Evolutionary conservation across 2,797 vertebrate species (phyloP).

Genomic region (Malurus leucopterus): DNA sequence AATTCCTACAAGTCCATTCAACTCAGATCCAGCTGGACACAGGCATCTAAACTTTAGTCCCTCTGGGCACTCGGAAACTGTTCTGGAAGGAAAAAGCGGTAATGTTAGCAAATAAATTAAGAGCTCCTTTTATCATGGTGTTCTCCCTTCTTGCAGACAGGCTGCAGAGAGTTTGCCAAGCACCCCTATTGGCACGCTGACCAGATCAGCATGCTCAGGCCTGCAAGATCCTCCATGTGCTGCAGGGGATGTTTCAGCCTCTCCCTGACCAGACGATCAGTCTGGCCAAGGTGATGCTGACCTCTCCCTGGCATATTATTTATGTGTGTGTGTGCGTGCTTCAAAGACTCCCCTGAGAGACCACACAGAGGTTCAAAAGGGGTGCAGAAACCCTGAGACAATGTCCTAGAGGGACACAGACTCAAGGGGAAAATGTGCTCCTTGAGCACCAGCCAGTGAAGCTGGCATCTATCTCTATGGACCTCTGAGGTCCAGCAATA

Average conservation of each 20-base stretch:
- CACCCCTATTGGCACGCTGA: background rate
- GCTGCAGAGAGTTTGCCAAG: background rate
- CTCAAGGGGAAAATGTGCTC: background rate
- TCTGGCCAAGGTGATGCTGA: conserved; percentile 31
- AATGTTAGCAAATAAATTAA: background rate
- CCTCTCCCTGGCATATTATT: background rate
- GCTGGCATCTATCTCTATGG: background rate
- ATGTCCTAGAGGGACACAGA: background rate
- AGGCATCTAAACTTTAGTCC: background rate
- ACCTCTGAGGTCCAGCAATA: background rate
- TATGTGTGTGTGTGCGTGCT: background rate
- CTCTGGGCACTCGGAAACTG: background rate
- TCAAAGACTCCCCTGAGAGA: background rate
- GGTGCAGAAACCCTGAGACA: background rate
- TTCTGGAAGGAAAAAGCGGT: background rate
- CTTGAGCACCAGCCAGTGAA: background rate
- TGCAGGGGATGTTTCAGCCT: background rate
- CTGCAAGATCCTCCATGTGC: background rate
- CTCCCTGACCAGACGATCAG: conserved; percentile 1
- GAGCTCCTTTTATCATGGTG: background rate
- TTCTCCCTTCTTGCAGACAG: background rate
- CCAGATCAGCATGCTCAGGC: background rate
- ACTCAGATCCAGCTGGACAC: background rate
- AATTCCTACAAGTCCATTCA: background rate
- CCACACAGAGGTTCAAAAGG: background rate